These are phyloP conservation scores for Silurus lanzhouensis DNA, from an alignment of 2,797 vertebrate species.

Conservation along the genomic window DNA sequence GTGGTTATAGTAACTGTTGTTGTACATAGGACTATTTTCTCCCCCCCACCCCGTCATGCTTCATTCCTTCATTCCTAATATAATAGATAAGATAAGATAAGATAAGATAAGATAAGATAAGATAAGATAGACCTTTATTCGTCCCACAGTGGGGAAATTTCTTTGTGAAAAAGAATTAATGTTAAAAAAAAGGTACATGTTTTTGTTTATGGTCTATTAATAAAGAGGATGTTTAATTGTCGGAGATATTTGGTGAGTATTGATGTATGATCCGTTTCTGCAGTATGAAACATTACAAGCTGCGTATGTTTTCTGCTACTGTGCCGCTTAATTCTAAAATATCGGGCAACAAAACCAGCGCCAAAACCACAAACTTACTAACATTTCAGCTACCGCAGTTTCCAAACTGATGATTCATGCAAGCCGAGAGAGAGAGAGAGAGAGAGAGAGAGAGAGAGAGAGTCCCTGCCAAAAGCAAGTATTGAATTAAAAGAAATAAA, in stretches of 20 bases:
- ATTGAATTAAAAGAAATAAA: constrained; percentile 31
- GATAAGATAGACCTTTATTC: too few relatives aligned
- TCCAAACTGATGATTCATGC: constrained; percentile 56
- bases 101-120: too few relatives aligned
- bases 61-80: not conserved
- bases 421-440: constrained; percentile 23
- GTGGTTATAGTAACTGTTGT: not conserved
- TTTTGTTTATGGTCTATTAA: not conserved
- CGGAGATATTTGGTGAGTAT: not conserved
- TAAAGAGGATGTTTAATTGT: not conserved
- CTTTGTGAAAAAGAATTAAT: too few relatives aligned
- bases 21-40: not conserved
- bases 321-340: constrained; percentile 34
- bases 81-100: not conserved
- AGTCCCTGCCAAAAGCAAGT: constrained; percentile 42
- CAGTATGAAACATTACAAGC: not conserved
- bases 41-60: too few relatives aligned
- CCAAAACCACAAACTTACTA: constrained; percentile 36
- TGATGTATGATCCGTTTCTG: not conserved
- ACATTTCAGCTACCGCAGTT: constrained; percentile 51
- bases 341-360: constrained; percentile 17
- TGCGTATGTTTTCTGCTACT: not conserved
- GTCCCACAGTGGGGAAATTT: too few relatives aligned
- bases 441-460: constrained; percentile 28
- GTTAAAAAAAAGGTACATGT: too few relatives aligned